A percentile compares a stretch with the other conserved stretches of the same genome.
Conservation (phyloP, 2,113 vertebrate species). For the Gobius niger region DNA sequence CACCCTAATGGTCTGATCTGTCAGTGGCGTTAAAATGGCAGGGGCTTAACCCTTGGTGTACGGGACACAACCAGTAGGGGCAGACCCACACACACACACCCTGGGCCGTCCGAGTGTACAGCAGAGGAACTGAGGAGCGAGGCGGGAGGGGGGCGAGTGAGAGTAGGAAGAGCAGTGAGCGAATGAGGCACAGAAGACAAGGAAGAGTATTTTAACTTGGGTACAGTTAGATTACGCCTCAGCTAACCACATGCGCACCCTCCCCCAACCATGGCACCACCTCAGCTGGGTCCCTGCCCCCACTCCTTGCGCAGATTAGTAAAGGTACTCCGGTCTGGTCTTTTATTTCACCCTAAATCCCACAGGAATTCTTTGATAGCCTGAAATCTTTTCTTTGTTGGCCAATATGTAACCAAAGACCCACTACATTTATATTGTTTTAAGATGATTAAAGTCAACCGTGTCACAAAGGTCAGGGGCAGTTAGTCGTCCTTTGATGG, state of each 20-base stretch:
- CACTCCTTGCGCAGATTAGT: constrained; percentile 53
- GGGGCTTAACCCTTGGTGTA: constrained; percentile 86
- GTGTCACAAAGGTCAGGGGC: constrained; percentile 8
- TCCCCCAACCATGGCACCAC: constrained; percentile 64
- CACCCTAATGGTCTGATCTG: constrained; percentile 88
- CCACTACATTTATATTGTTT: background rate
- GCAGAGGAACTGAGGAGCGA: constrained; percentile 47
- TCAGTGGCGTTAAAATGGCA: constrained; percentile 93
- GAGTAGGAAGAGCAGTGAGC: constrained; percentile 32
- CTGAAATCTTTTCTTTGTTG: constrained; percentile 6
- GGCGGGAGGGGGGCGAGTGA: constrained; percentile 15
- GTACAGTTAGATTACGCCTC: constrained; percentile 71
- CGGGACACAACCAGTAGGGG: constrained; percentile 68
- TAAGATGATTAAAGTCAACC: constrained; percentile 1
- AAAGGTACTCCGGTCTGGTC: constrained; percentile 34
- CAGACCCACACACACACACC: constrained; percentile 52
- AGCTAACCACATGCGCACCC: constrained; percentile 59
- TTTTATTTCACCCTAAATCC: constrained; percentile 17
- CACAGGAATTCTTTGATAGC: constrained; percentile 10
- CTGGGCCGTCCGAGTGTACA: constrained; percentile 50
- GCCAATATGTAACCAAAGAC: background rate
- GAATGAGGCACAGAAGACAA: constrained; percentile 52
- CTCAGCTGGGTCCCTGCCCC: constrained; percentile 64
- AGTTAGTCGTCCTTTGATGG: constrained; percentile 6
- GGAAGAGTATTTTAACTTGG: constrained; percentile 70